These are phyloP conservation scores for Anabas testudineus DNA, from an alignment of 2,797 vertebrate genomes.

Conservation along the genomic window DNA sequence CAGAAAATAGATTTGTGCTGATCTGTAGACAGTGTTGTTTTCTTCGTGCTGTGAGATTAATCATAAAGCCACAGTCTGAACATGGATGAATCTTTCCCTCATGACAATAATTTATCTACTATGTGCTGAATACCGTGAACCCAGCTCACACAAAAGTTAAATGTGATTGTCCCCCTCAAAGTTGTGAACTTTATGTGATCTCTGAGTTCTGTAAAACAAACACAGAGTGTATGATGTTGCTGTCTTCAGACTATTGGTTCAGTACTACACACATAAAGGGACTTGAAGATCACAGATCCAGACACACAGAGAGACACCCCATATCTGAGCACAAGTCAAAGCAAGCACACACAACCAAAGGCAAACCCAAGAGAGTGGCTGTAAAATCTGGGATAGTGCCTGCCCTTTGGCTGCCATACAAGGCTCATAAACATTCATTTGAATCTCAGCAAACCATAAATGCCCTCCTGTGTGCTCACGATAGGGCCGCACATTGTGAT, in stretches of 20 bases:
- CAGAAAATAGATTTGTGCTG: conserved; percentile 27
- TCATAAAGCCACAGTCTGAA: conserved; percentile 40
- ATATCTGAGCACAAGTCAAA: conserved; percentile 55
- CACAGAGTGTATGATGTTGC: not conserved
- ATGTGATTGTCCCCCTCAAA: conserved; percentile 14
- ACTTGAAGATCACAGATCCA: conserved; percentile 32
- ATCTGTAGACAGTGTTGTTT: conserved; percentile 16
- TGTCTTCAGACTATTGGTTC: conserved; percentile 14
- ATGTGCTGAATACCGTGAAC: conserved; percentile 16
- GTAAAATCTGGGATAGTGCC: conserved; percentile 69
- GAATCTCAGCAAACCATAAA: conserved; percentile 75
- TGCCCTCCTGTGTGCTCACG: conserved; percentile 73
- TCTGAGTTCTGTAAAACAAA: conserved; percentile 21
- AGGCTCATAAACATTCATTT: conserved; percentile 77
- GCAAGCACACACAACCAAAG: conserved; percentile 47
- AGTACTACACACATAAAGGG: conserved; percentile 32
- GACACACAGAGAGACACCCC: conserved; percentile 34
- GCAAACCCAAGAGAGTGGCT: conserved; percentile 60
- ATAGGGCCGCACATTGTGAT: conserved; percentile 74
- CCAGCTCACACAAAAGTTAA: conserved; percentile 4
- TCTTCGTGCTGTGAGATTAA: conserved; percentile 45
- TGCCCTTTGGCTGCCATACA: conserved; percentile 76
- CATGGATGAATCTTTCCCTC: not conserved
- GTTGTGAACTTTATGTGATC: conserved; percentile 7
- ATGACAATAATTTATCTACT: conserved; percentile 8